Evolutionary conservation across 2,797 vertebrate species (phyloP), one percentile per base, ranked within the genome.

Genomic region (Philypnodon macrostomus): DNA sequence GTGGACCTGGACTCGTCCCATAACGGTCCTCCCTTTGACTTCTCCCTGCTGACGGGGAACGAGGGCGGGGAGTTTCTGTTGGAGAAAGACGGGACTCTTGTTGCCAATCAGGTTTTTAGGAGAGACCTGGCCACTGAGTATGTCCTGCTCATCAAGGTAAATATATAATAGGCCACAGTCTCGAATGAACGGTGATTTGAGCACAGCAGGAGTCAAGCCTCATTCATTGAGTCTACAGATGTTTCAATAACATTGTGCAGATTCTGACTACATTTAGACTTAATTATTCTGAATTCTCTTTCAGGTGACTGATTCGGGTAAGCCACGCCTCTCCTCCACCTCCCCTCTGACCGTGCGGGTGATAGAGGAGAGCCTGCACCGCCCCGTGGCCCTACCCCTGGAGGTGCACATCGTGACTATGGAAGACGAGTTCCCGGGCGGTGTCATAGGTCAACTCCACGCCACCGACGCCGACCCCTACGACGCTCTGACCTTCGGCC

Each of bases 391-490:
- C 2, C 87, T 92, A 49, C 94, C 95, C 0, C 71, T 99, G 40
- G 94, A 99, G 52, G 90, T 99, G 32, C 94, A 95, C 70, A 96
- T 99, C 1, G 87, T 98, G 57, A 97, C 94, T 10, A 94, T 98
- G 94, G 97, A 99, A 80, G 97, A 99, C 0, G 95, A 98, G 82
- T 99, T 99, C 75, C 95, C 96, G 0, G 97, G 97, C 0, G 97
- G 97, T 2, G 94, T 99, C 27, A 98, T 99, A 26, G 97, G 97
- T 24, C 95, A 97, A 73, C 92, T 99, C 32, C 96, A 98, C 0
- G 96, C 97, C 51, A 96, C 93, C 0, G 97, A 99, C 58, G 93
- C 94, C 42, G 97, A 98, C 41, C 86, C 94, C n/a, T 97, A 98
- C 0, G 97, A 99, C 0, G 92, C 91, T 2, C 89, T 99, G 58